Conservation (phyloP, 2,888 invertebrate genomes). For the Erebia epiphron region DNA sequence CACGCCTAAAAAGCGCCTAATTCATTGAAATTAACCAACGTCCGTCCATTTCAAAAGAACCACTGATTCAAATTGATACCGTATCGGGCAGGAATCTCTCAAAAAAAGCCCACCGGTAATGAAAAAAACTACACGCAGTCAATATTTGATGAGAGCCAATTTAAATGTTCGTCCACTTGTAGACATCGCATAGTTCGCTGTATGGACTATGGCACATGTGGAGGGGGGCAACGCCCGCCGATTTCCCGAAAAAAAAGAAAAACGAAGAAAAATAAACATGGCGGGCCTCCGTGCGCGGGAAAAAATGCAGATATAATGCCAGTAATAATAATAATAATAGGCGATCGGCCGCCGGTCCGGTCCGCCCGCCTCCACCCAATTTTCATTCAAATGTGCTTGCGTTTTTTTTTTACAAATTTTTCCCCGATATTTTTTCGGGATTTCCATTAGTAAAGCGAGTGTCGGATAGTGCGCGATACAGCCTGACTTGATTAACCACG, state of each 20-base stretch:
- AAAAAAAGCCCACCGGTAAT: constrained; percentile 73
- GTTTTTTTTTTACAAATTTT: constrained; percentile 72
- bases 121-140: constrained; percentile 80
- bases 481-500: constrained; percentile 20
- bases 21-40: constrained; percentile 38
- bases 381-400: constrained; percentile 80
- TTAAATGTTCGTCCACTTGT: constrained; percentile 82
- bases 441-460: constrained; percentile 78
- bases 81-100: constrained; percentile 56
- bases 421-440: constrained; percentile 77
- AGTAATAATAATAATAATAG: constrained; percentile 83
- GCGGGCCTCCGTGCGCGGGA: constrained; percentile 71
- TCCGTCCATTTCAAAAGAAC: constrained; percentile 57
- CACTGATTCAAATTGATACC: constrained; percentile 64
- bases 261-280: constrained; percentile 78
- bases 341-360: constrained; percentile 68
- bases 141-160: constrained; percentile 83
- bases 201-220: constrained; percentile 51
- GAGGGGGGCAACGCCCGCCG: constrained; percentile 64
- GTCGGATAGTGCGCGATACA: constrained; percentile 55
- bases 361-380: constrained; percentile 74
- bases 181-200: constrained; percentile 79
- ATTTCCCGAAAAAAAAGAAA: constrained; percentile 75
- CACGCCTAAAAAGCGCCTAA: constrained; percentile 33
- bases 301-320: constrained; percentile 82